phyloP scores from a whole-genome alignment of 1,140 invertebrate species.

The Trichoplusia ni region DNA sequence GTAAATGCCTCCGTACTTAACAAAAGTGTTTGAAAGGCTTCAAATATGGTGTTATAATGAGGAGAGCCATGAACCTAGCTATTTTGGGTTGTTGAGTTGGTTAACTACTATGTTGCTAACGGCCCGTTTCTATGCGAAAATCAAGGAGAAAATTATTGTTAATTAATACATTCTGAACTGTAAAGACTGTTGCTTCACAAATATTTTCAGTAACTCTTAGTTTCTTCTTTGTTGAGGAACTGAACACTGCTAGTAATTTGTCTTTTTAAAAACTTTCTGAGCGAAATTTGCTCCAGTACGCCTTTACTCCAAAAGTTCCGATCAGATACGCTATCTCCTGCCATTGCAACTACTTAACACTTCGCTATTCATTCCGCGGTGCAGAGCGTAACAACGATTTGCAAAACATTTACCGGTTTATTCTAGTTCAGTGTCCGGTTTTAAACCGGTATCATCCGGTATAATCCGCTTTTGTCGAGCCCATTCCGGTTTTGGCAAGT shows the following conservation, averaged over 20 bases:
- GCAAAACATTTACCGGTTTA: slow-evolving; percentile 4
- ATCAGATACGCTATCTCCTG: not conserved
- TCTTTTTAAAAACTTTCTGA: too few relatives aligned
- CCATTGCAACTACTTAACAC: not conserved
- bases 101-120: too few relatives aligned
- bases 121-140: not conserved
- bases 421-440: slow-evolving; percentile 1
- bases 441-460: slow-evolving; percentile 30
- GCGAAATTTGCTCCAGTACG: too few relatives aligned
- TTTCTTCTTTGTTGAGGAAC: too few relatives aligned
- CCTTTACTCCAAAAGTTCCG: too few relatives aligned
- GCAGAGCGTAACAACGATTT: not conserved
- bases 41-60: not conserved
- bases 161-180: too few relatives aligned
- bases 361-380: not conserved
- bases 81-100: too few relatives aligned
- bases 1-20: not conserved
- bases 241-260: too few relatives aligned
- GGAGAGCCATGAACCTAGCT: not conserved
- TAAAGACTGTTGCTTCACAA: too few relatives aligned
- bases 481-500: slow-evolving; percentile 24
- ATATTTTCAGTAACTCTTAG: too few relatives aligned
- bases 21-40: not conserved
- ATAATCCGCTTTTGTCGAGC: slow-evolving; percentile 30
- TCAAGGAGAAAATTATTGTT: too few relatives aligned